Evolutionary conservation across 1,140 invertebrate species (phyloP), one percentile per base, ranked within the genome.

Genomic region (Parasteatoda tepidariorum): DNA sequence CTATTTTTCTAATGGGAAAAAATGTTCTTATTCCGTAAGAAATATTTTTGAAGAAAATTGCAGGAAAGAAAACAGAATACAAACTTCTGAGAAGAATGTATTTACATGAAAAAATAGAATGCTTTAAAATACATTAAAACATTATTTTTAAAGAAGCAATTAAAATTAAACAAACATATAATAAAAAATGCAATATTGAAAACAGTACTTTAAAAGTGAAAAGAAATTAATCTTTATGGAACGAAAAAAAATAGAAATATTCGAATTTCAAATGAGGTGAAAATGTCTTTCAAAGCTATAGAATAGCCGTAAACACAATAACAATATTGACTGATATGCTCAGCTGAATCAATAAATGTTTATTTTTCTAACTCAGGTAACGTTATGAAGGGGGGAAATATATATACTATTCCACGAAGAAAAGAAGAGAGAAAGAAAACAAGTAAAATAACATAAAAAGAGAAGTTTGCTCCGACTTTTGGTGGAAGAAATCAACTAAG

Each of bases 401-500:
- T 48, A 48, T 48, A 48, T 48, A 48, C 18, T 18, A 48, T 9
- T 2, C 1, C 5, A 41, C 5, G 13, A 41, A 41, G 13, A 41
- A 41, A 41, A 41, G 13, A 41, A 41, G 13, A 41, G 13, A 41
- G 13, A 28, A 22, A 22, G n/a, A 31, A 57, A 57, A 31, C n/a
- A 13, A 33, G 28, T 22, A 57, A 57, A 18, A 30, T 26, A 38
- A 73, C 22, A 30, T 48, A 22, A 75, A 41, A 75, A 62, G 41
- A 28, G 59, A 59, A 38, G 55, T 75, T 75, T 28, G n/a, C 18
- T 22, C 55, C 38, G 48, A 57, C 30, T 78, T 54, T 61, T 30
- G 57, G 34, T 26, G 74, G 74, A 78, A 78, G 74, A 78, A 78
- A 78, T 78, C 74, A 78, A 57, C 74, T 78, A 78, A 78, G 74